A percentile compares a stretch with the other conserved stretches of the same genome.
Evolutionary conservation across 1,140 invertebrate genomes (phyloP).

Genomic region (Hyphantria cunea): DNA sequence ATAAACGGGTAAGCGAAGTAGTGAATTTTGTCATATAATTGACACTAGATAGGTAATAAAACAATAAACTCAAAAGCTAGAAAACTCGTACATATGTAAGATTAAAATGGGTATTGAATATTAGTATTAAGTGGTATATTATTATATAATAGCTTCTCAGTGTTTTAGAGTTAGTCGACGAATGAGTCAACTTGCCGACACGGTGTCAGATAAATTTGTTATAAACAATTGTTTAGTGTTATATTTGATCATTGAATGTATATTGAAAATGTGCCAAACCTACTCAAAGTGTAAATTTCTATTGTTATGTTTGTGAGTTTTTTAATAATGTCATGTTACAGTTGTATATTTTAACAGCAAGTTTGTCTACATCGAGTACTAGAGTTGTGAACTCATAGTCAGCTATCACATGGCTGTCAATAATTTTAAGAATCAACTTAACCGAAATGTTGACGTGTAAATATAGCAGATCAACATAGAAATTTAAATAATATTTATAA

Average conservation of each 20-base stretch:
- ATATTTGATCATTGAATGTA: slow-evolving; percentile 16
- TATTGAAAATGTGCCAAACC: slow-evolving; percentile 23
- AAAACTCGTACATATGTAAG: slow-evolving; percentile 62
- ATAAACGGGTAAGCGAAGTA: slow-evolving; percentile 73
- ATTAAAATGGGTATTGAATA: slow-evolving; percentile 53
- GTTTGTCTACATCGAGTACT: slow-evolving; percentile 72
- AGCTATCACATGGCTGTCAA: slow-evolving; percentile 81
- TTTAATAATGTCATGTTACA: slow-evolving; percentile 4
- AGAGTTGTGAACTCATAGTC: slow-evolving; percentile 74
- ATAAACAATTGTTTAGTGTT: slow-evolving; percentile 10
- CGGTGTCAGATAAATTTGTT: slow-evolving; percentile 76
- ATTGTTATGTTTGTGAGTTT: slow-evolving; percentile 22
- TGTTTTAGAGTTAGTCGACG: slow-evolving; percentile 81
- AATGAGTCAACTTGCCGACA: slow-evolving; percentile 73
- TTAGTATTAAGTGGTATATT: slow-evolving; percentile 54
- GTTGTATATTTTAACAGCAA: slow-evolving; percentile 27
- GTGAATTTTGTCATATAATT: slow-evolving; percentile 56
- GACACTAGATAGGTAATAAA: slow-evolving; percentile 74
- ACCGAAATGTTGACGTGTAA: slow-evolving; percentile 79
- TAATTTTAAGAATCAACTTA: slow-evolving; percentile 79
- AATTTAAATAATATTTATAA: slow-evolving; percentile 75
- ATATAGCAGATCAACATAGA: slow-evolving; percentile 80
- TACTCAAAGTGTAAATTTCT: slow-evolving; percentile 14
- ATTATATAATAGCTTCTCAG: slow-evolving; percentile 71
- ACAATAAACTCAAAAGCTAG: slow-evolving; percentile 70